Base-by-base conservation (phyloP, 2,113 vertebrate species). In the Eonycteris spelaea region DNA sequence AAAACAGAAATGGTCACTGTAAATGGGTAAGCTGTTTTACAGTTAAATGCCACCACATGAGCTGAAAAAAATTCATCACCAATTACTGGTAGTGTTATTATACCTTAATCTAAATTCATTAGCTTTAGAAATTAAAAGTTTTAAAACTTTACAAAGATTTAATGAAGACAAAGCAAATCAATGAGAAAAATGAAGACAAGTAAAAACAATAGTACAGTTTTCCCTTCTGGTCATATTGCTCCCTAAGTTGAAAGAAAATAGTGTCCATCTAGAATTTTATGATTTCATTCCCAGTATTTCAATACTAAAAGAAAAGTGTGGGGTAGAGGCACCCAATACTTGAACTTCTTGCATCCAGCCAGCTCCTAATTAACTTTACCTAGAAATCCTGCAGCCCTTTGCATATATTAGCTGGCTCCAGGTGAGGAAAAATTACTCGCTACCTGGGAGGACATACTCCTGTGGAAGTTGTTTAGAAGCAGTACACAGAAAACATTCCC, bases 101-200 rank as follows among this genome's bases (percentile, higher is more conserved):
- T 74, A 93, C 16, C 43, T 93, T 83, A 92, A 90, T 79, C 38
- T 45, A 96, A 94, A 86, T 74, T 21, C 68, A 94, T 53, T 59
- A 71, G 45, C 53, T 97, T 94, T 65, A 94, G 85, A 96, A 91
- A 73, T n/a, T 91, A 65, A 71, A 94, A 86, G 65, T 84, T 91
- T 86, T 93, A 53, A 73, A 95, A 85, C 21, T 68, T 28, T 11
- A 65, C 16, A 86, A 45, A 82, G 38, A 51, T 88, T 95, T 85
- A 77, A 71, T 63, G 9, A 95, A 84, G 53, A 43, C 26, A 94
- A 80, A 85, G 35, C 10, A 65, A 95, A 84, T 82, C 35, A 86
- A 77, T 48, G 12, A 86, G 59, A 92, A 94, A 82, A 80, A 53
- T 22, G 18, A 89, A 91, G 26, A 40, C 3, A 45, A 86, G 10